Evolutionary conservation across 2,888 invertebrate species (phyloP), one percentile per base, ranked within the genome.

Genomic region (Caenorhabditis becei): DNA sequence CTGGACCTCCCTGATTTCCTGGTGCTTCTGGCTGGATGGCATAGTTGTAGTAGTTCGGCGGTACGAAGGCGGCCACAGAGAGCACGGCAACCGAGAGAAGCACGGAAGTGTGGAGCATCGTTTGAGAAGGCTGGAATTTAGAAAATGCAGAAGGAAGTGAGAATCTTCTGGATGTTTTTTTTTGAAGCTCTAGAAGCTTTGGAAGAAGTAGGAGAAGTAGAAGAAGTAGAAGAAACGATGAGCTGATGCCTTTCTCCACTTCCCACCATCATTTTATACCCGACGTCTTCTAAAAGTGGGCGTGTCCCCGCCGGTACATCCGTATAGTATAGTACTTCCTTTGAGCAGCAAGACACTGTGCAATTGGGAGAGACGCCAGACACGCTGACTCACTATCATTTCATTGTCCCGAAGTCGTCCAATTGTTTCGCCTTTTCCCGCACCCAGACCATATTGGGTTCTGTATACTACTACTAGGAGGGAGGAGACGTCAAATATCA

Each of bases 321-420:
- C 41, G 41, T 41, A 41, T 41, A 41, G 14, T 41, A 41, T 41
- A 41, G 41, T 41, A 41, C 41, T 41, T 41, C 41, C 41, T 41
- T 41, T 41, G 41, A 41, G 41, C 41, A 10, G 16, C 16, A 16
- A 41, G 41, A 41, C 7, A 41, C 3, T 41, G 16, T 16, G 41
- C 16, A 3, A 16, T 3, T 41, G 8, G 41, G 41, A 16, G 41
- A 41, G 41, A 41, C 41, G 16, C 41, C 41, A 10, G 41, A 10
- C 16, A 14, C 41, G 2, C 10, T 41, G 41, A 41, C 41, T 41
- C 41, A 41, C 41, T 14, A 41, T 41, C 41, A 16, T 10, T 41
- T 2, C 14, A 41, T 41, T 41, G 41, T 41, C 10, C 41, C 32
- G 32, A 7, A 10, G 32, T 41, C 41, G 41, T 41, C 41, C 41